Evolutionary conservation across 2,888 invertebrate species (phyloP).

Genomic region (Seira ritae): DNA sequence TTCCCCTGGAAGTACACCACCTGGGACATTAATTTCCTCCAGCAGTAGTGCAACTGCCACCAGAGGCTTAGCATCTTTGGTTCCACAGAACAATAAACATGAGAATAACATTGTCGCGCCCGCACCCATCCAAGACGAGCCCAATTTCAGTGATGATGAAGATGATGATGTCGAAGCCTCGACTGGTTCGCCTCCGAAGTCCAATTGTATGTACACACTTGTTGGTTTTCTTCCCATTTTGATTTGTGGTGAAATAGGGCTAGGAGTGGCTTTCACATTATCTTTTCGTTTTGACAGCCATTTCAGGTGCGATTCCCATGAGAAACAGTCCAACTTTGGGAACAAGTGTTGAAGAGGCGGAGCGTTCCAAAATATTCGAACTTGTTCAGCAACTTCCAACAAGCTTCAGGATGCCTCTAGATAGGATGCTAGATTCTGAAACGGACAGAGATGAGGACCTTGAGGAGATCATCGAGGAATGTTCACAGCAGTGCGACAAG

Average conservation of each 20-base stretch:
- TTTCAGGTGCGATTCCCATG: slow-evolving; percentile 48
- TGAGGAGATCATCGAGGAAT: slow-evolving; percentile 70
- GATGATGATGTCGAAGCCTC: slow-evolving; percentile 85
- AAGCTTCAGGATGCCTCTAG: slow-evolving; percentile 68
- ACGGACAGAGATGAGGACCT: slow-evolving; percentile 64
- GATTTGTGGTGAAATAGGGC: background rate
- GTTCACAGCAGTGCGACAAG: slow-evolving; percentile 65
- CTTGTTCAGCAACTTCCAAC: slow-evolving; percentile 67
- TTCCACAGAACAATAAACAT: slow-evolving; percentile 41
- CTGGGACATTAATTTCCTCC: background rate
- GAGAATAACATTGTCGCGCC: slow-evolving; percentile 30
- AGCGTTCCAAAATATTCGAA: slow-evolving; percentile 69
- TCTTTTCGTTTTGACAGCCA: slow-evolving; percentile 20
- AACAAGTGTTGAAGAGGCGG: slow-evolving; percentile 68
- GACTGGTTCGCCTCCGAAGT: slow-evolving; percentile 34
- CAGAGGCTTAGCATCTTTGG: slow-evolving; percentile 28
- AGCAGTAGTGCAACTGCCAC: background rate
- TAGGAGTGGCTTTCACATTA: background rate
- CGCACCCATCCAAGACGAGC: slow-evolving; percentile 77
- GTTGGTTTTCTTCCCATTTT: no score
- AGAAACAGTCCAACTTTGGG: slow-evolving; percentile 69
- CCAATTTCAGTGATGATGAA: slow-evolving; percentile 91
- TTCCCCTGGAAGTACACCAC: background rate
- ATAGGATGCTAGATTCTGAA: slow-evolving; percentile 64
- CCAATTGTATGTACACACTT: slow-evolving; percentile 20